phyloP scores from a whole-genome alignment of 2,888 invertebrate genomes.

The Liopterus haemorrhoidalis region DNA sequence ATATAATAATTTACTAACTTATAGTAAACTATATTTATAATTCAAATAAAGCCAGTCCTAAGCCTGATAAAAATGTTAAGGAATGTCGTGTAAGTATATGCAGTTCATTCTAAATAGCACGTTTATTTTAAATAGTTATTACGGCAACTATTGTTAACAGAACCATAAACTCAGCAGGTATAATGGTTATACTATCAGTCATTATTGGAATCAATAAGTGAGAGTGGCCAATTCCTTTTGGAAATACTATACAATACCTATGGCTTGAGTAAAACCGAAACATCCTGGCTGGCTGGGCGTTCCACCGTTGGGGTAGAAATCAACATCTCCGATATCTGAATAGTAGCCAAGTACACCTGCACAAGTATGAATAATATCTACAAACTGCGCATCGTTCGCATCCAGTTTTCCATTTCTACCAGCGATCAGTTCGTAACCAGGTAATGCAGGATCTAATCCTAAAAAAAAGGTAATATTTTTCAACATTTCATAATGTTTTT shows the following conservation, averaged over 20 bases:
- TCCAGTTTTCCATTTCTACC: slow-evolving; percentile 52
- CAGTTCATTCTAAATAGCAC: not conserved
- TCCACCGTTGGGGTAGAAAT: slow-evolving; percentile 72
- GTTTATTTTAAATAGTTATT: not conserved
- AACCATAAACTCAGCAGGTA: not conserved
- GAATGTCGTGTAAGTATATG: not conserved
- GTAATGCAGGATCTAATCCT: slow-evolving; percentile 62
- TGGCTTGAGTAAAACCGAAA: slow-evolving; percentile 45
- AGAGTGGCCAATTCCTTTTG: too few species aligned
- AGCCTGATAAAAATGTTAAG: too few species aligned
- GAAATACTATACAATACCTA: slow-evolving; percentile 35
- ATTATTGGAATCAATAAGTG: not conserved
- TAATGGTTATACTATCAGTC: not conserved
- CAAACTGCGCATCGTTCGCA: slow-evolving; percentile 61
- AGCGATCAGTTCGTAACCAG: slow-evolving; percentile 51
- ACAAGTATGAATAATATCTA: slow-evolving; percentile 69
- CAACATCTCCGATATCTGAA: slow-evolving; percentile 60
- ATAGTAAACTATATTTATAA: too few species aligned
- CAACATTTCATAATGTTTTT: slow-evolving; percentile 7
- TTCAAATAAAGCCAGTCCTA: too few species aligned
- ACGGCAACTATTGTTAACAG: not conserved
- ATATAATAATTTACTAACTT: too few species aligned
- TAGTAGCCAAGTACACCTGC: slow-evolving; percentile 59
- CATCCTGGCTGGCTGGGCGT: slow-evolving; percentile 64
- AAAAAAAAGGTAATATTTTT: slow-evolving; percentile 14